Percentiles rank a stretch among this genome's conserved stretches.
Evolutionary conservation across 2,888 invertebrate species (phyloP).

Genomic region (Minunthozetes semirufus): DNA sequence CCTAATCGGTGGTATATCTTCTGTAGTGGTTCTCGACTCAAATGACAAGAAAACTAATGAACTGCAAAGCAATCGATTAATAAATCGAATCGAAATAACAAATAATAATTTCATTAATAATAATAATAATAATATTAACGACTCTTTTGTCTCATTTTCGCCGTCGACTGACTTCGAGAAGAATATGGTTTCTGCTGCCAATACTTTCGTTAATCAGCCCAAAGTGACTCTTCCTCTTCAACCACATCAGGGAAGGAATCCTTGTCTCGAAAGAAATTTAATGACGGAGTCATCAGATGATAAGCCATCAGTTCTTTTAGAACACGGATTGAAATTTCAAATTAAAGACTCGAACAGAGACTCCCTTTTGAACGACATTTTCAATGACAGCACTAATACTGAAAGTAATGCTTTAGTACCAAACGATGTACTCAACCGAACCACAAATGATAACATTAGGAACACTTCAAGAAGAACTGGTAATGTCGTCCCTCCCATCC

Average conservation of each 20-base stretch:
- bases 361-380: neutral
- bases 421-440: constrained; percentile 6
- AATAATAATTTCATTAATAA: constrained; percentile 38
- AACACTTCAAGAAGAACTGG: constrained; percentile 4
- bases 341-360: neutral
- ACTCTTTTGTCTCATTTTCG: constrained; percentile 57
- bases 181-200: constrained; percentile 45
- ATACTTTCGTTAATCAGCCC: constrained; percentile 42
- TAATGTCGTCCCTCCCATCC: constrained; percentile 53
- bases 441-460: neutral
- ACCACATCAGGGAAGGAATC: constrained; percentile 76
- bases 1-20: neutral
- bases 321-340: constrained; percentile 42
- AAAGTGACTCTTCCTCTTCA: constrained; percentile 53
- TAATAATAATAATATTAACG: constrained; percentile 53
- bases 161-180: constrained; percentile 49
- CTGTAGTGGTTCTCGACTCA: neutral
- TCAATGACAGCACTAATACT: constrained; percentile 7
- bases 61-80: neutral
- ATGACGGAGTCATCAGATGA: constrained; percentile 54
- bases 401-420: constrained; percentile 16
- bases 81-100: constrained; percentile 8
- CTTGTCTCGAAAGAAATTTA: constrained; percentile 69
- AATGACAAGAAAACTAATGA: neutral
- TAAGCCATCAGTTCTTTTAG: constrained; percentile 49